Conservation (phyloP, 1,140 invertebrate genomes). For the Hypothenemus hampei region DNA sequence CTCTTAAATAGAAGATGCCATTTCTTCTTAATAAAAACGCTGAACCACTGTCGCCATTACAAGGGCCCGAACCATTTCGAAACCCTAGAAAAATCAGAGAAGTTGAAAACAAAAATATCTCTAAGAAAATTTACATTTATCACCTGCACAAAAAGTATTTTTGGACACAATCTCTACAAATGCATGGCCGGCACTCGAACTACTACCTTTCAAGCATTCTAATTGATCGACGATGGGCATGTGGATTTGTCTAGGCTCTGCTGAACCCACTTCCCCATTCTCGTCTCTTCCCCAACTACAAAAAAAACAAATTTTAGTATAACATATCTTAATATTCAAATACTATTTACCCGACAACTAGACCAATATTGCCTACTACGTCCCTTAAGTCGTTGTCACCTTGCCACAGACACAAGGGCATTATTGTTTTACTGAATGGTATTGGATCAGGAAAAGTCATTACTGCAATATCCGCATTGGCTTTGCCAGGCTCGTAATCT, state of each 20-base stretch:
- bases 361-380: slow-evolving; percentile 40
- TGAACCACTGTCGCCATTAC: slow-evolving; percentile 43
- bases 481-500: slow-evolving; percentile 38
- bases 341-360: slow-evolving; percentile 46
- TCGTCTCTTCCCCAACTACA: slow-evolving; percentile 55
- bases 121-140: slow-evolving; percentile 6
- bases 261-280: slow-evolving; percentile 47
- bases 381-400: slow-evolving; percentile 39
- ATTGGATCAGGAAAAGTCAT: slow-evolving; percentile 33
- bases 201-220: slow-evolving; percentile 50
- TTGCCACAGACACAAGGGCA: slow-evolving; percentile 56
- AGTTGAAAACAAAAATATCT: neutral
- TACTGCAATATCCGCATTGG: slow-evolving; percentile 40
- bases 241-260: slow-evolving; percentile 50
- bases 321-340: neutral
- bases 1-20: slow-evolving; percentile 47
- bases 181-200: neutral
- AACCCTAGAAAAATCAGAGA: slow-evolving; percentile 31
- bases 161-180: slow-evolving; percentile 50
- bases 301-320: neutral
- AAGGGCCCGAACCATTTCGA: slow-evolving; percentile 38
- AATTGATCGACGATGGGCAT: slow-evolving; percentile 55
- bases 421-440: slow-evolving; percentile 42
- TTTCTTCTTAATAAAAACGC: slow-evolving; percentile 37
- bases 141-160: slow-evolving; percentile 56